Base-by-base conservation (phyloP, 2,888 invertebrate species). In the Lasioglossum pauxillum region DNA sequence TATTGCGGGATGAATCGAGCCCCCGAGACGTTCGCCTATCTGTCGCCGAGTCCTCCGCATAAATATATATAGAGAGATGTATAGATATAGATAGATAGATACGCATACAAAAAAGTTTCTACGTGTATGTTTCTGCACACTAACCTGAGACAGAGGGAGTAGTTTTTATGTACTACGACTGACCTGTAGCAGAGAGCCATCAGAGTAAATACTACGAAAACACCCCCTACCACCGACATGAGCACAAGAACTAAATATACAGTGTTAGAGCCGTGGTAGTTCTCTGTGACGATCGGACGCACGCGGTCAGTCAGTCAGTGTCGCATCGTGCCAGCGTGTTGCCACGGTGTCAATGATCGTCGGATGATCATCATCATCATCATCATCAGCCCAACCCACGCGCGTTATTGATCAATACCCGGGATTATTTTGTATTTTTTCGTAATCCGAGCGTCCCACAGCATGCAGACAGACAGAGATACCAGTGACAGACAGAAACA, bases 171-270 rank as follows among this genome's bases (percentile, higher is more conserved):
- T 97, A 98, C 98, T 98, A 98, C 98, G 97, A 98, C 98, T 98
- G 98, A 98, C 98, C 98, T 98, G 98, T 99, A 99, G 98, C 99
- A 99, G 97, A 99, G 98, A 97, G 99, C 99, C 98, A 99, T 98
- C 97, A 98, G 98, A 97, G 99, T 98, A 97, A 99, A 99, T 97
- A 98, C 97, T 97, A 99, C 97, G 98, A 99, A 99, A 97, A 99
- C 99, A 97, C 98, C 98, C 97, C 98, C 99, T 97, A 99, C 98
- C 97, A 98, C 98, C 97, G 98, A 98, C 97, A 99, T 98, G 97
- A 99, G 98, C 96, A 98, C 98, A 97, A 97, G 98, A 96, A 99
- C 99, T 97, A 99, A 98, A 97, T 98, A 98, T 96, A 98, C 98
- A 97, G 98, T 98, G 97, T 98, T 98, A 96, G 98, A 98, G 97